Percentiles rank a stretch among this genome's conserved stretches.
Conservation (phyloP, 2,888 invertebrate species). For the Fabriciana adippe region DNA sequence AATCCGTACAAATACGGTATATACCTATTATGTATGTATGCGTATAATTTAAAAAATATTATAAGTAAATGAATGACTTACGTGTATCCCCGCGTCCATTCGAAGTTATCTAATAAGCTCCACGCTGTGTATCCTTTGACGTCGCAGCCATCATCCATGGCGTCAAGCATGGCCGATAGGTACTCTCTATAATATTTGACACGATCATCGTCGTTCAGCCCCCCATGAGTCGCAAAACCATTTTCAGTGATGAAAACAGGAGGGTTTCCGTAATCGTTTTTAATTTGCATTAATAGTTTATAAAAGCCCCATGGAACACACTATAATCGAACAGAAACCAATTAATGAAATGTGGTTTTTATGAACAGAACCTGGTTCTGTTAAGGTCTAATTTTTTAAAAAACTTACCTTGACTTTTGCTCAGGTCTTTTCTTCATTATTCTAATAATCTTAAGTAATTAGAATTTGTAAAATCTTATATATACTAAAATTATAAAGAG, state of each 20-base stretch:
- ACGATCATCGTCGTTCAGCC: constrained; percentile 65
- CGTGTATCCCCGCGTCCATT: constrained; percentile 81
- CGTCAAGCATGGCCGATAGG: constrained; percentile 63
- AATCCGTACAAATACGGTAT: no score
- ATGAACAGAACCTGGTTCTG: no score
- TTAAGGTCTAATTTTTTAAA: no score
- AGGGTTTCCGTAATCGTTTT: constrained; percentile 73
- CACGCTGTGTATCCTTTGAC: constrained; percentile 79
- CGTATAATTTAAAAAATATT: no score
- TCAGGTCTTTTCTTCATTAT: no score
- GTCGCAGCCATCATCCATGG: constrained; percentile 66
- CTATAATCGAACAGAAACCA: constrained; percentile 48
- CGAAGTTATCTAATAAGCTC: constrained; percentile 84
- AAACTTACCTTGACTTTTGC: no score
- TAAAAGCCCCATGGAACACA: constrained; percentile 81
- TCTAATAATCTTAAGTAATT: no score
- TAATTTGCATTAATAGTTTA: constrained; percentile 75
- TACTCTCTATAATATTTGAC: constrained; percentile 61
- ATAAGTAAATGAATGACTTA: constrained; percentile 50
- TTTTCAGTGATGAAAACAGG: constrained; percentile 82
- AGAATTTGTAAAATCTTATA: no score
- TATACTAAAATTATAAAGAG: no score
- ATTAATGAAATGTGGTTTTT: neutral
- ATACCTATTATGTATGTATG: no score
- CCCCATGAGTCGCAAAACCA: constrained; percentile 58